These are phyloP conservation scores for Pipistrellus nathusii DNA, from an alignment of 2,797 vertebrate species.

Conservation along the genomic window DNA sequence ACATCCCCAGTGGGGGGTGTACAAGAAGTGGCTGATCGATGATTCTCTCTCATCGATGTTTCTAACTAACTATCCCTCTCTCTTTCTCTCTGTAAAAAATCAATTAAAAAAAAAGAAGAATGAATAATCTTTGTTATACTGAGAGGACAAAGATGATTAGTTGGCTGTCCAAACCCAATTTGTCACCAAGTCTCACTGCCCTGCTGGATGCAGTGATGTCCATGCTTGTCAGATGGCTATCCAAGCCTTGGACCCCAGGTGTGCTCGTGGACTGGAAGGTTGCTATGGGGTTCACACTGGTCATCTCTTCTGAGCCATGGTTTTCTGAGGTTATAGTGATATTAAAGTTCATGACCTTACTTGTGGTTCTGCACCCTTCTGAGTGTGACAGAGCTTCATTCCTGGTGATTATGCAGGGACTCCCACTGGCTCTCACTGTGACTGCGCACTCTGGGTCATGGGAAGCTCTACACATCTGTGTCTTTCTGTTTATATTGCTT, in stretches of 20 bases:
- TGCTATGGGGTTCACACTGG: rapidly evolving
- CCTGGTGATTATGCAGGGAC: background rate
- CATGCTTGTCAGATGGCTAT: background rate
- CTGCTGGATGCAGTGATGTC: background rate
- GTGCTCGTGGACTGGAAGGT: rapidly evolving
- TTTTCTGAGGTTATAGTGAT: background rate
- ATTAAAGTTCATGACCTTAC: background rate
- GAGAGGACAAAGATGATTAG: background rate
- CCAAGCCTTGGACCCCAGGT: no score
- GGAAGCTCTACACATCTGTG: background rate
- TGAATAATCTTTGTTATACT: no score
- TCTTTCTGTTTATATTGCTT: background rate
- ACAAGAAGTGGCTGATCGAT: no score
- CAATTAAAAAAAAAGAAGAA: background rate
- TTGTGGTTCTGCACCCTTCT: background rate
- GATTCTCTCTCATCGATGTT: no score
- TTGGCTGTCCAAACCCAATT: background rate
- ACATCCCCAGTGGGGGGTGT: no score
- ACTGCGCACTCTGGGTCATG: background rate
- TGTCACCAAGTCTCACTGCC: background rate
- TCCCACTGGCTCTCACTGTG: background rate
- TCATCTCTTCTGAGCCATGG: background rate
- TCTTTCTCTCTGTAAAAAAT: no score
- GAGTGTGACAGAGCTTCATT: rapidly evolving
- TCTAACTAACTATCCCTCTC: no score